Base-by-base conservation (phyloP, 2,888 invertebrate genomes). In the Arrhopalites spinosus region DNA sequence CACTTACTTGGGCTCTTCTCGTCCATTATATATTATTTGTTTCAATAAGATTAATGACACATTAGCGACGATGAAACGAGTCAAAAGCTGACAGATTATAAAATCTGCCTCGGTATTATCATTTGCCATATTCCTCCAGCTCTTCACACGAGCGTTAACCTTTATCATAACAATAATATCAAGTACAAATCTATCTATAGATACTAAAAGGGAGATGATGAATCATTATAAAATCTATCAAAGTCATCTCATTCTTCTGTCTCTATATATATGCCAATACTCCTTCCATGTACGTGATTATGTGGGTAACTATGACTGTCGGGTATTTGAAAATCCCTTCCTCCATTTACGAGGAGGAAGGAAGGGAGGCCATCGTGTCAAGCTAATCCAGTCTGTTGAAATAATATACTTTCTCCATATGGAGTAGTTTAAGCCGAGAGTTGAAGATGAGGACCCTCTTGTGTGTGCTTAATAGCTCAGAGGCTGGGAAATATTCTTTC, bases 31-130 rank as follows among this genome's bases (percentile, higher is more conserved):
- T 30, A 53, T n/a, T n/a, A 72, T 75, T 56, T 71, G 29, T 72
- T 61, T 47, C 76, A 76, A 74, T 66, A 68, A 74, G 63, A 73
- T 73, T 76, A 73, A 69, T 30, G 53, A 76, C 73, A 74, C 74
- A 74, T 74, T 74, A 74, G 68, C 68, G 67, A 36, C 68, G 30
- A 68, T 74, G 56, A 67, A 71, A 71, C 59, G 71, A 45, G 63
- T 72, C 61, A 43, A 72, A 72, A 72, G 72, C 47, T 74, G 74
- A 74, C 73, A 64, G 73, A 67, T 70, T 70, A 70, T 50, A 70
- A 70, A 70, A 59, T 23, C 70, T 36, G 25, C 27, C 56, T n/a
- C 36, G 7, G 8, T 25, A 50, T 2, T 50, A 3, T 5, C 45
- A 45, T n/a, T n/a, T n/a, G 3, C 36, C 36, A 36, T 36, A 36